Percentiles rank a stretch among this genome's conserved stretches.
Conservation (phyloP, 2,113 vertebrate genomes). For the Origma solitaria region DNA sequence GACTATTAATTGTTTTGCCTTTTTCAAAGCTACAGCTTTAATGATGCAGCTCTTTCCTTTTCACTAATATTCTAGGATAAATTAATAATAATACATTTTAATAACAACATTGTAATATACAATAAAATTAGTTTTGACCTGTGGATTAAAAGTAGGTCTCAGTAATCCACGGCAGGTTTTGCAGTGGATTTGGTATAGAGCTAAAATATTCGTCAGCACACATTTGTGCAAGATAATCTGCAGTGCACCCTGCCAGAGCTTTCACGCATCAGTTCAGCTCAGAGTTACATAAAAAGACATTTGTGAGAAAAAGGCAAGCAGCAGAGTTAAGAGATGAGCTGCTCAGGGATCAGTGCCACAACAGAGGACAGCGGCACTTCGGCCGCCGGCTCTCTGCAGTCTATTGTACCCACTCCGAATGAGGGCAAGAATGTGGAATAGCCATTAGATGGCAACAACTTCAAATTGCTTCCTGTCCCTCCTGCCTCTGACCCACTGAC, state of each 20-base stretch:
- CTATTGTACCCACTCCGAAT: fast-evolving
- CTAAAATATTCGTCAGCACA: neutral
- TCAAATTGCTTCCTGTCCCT: neutral
- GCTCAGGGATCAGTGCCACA: neutral
- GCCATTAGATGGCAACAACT: constrained; percentile 16
- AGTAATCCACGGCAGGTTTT: neutral
- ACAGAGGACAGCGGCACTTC: neutral
- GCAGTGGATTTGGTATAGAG: neutral
- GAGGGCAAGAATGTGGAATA: neutral
- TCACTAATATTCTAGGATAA: neutral
- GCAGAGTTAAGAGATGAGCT: neutral
- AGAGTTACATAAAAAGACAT: neutral
- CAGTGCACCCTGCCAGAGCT: neutral
- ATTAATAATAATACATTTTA: neutral
- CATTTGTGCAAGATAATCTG: neutral
- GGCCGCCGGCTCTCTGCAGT: fast-evolving
- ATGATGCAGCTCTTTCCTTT: neutral
- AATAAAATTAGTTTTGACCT: neutral
- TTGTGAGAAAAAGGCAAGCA: neutral
- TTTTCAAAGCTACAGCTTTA: neutral
- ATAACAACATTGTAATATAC: neutral
- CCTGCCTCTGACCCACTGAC: constrained; percentile 26
- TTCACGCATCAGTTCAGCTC: neutral
- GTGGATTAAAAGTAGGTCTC: neutral
- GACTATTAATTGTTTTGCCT: neutral